phyloP scores from a whole-genome alignment of 1,140 invertebrate species.

The Trachelipus rathkii region DNA sequence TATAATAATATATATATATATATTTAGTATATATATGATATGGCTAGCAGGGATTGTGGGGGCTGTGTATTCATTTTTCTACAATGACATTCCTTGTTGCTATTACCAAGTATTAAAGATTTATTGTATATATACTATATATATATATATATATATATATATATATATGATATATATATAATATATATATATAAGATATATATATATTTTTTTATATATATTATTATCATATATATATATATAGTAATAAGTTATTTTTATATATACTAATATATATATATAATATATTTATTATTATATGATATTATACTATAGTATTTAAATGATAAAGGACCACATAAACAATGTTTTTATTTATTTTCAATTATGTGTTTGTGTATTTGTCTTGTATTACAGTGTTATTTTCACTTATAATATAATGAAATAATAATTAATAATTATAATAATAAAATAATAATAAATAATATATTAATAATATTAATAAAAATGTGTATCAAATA shows the following conservation, averaged over 20 bases:
- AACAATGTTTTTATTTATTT: not conserved
- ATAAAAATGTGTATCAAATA: not conserved
- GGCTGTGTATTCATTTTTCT: too few relatives aligned
- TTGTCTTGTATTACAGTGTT: not conserved
- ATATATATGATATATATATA: not conserved
- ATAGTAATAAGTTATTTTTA: too few relatives aligned
- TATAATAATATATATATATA: too few relatives aligned
- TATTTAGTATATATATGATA: too few relatives aligned
- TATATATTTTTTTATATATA: not conserved
- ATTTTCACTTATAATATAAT: not conserved
- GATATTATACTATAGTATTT: too few relatives aligned
- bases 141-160: not conserved
- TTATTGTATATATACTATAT: too few relatives aligned
- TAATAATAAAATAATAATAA: not conserved
- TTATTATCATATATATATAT: conserved; percentile 15
- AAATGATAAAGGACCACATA: not conserved
- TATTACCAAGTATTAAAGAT: too few relatives aligned
- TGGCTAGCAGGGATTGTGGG: too few relatives aligned
- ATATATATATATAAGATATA: conserved; percentile 11
- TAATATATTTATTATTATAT: not conserved
- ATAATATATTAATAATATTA: not conserved
- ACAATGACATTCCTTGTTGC: too few relatives aligned
- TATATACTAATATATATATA: not conserved
- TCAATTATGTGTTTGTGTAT: not conserved
- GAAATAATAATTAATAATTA: too few relatives aligned